Base-by-base conservation (phyloP, 2,113 vertebrate genomes). In the Amphiprion ocellaris region DNA sequence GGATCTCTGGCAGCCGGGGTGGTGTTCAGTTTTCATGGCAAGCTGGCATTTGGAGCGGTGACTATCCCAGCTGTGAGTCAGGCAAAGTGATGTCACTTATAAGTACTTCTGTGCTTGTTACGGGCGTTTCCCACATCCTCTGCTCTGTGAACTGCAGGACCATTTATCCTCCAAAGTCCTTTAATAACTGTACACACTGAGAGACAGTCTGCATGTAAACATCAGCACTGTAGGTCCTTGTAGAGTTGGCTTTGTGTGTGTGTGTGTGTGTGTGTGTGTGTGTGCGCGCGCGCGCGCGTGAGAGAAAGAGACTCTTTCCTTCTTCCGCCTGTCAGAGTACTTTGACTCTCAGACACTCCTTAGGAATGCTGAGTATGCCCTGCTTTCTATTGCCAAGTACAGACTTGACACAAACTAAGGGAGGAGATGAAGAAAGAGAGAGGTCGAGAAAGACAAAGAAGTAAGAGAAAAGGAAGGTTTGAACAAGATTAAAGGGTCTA, bases 21-120 rank as follows among this genome's bases (percentile, higher is more conserved):
- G 83, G 84, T 77, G 84, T 63, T 10, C 16, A 77, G 52, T 75
- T 77, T 89, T 78, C 74, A 81, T 67, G 53, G 76, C 71, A 90
- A 85, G 78, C 73, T 82, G 82, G 83, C 80, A 82, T 89, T 85
- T 90, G 75, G 84, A 79, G 77, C 77, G 55, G 75, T 84, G 90
- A 93, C 86, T 80, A 87, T 91, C 90, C 85, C 89, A 92, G 92
- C 89, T 94, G 91, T 92, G 87, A 93, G 84, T 94, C 90, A 91
- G 91, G 80, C 74, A 59, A 81, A 75, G 85, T 94, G 93, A 93
- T 93, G 93, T 94, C 92, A 94, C 90, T 70, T 81, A 72, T 82
- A 79, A 90, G 77, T 72, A 77, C 78, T 79, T 86, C 10, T 86
- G 84, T 89, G 80, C 79, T 86, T 89, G 81, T 89, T 76, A 73